phyloP scores from a whole-genome alignment of 2,113 vertebrate species.

The Myiozetetes cayanensis region DNA sequence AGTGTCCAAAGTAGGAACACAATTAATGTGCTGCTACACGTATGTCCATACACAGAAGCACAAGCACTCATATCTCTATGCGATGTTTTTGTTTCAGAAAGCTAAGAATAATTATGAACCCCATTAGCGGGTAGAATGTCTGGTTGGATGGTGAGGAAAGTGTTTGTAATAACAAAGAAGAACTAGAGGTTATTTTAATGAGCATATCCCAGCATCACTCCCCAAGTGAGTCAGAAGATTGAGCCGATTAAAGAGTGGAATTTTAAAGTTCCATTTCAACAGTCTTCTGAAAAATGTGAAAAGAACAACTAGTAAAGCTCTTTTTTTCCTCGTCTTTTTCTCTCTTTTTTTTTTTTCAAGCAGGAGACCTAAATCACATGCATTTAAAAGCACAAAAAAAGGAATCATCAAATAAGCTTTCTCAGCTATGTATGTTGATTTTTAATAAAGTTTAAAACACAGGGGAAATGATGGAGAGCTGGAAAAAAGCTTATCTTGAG shows the following conservation, averaged over 20 bases:
- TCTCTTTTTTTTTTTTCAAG: background rate
- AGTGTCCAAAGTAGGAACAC: background rate
- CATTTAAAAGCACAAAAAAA: background rate
- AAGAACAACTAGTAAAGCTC: background rate
- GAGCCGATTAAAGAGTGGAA: background rate
- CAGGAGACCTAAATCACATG: background rate
- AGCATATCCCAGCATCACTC: background rate
- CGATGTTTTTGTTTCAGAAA: background rate
- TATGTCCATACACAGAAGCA: background rate
- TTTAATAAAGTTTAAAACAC: conserved; percentile 23
- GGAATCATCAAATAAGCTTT: background rate
- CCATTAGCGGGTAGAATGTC: background rate
- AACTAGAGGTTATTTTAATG: background rate
- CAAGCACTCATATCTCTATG: background rate
- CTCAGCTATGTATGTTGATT: background rate
- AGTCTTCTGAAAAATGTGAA: background rate
- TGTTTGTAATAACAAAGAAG: background rate
- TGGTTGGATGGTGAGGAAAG: background rate
- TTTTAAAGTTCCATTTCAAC: background rate
- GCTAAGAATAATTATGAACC: background rate
- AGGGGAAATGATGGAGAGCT: conserved; percentile 1
- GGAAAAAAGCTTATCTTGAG: background rate
- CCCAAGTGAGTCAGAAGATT: background rate
- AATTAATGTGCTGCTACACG: background rate
- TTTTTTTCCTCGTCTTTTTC: background rate